Base-by-base conservation (phyloP, 2,888 invertebrate genomes). In the Hydroisotoma schaefferi region DNA sequence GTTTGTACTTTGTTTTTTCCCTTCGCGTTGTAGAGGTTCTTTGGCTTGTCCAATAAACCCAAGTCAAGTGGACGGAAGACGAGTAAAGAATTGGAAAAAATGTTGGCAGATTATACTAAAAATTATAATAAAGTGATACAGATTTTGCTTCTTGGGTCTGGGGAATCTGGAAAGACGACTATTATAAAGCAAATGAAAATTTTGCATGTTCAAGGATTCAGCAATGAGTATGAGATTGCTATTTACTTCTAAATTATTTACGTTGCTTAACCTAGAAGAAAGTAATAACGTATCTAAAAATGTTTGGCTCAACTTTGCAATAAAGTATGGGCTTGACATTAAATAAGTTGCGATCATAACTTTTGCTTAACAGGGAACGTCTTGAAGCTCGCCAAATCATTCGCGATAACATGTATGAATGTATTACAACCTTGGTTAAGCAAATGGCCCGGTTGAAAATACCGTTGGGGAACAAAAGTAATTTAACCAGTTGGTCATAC, bases 111-210 rank as follows among this genome's bases (percentile, higher is more conserved):
- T 6, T 75, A 75, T 75, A 75, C 69, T 67, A 73, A 73, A 49
- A 68, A 74, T 12, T 75, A 75, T 57, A 70, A 73, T 38, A 73
- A 72, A 43, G 73, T 70, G 5, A 74, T 74, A 38, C 75, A 75
- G 58, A 68, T 75, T 47, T 68, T 75, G 22, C 59, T 75, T 2
- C 60, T 75, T 23, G 75, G 75, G 67, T 49, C 70, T 28, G 60
- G 62, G n/a, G 65, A 63, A 25, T 61, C 65, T 33, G 67, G 68
- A 0, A 90, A 90, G 76, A 90, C 90, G 0, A 90, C 90, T 0
- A 87, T 90, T 18, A 85, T 90, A 25, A 90, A 90, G 74, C 90
- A 90, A 77, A 90, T 90, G 90, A 87, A 85, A 76, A 90, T 90
- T 71, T 77, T 90, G 43, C 89, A 90, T 74, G 84, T 89, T 4